A percentile compares a stretch with the other conserved stretches of the same genome.
Conservation (phyloP, 2,113 vertebrate species). For the Alces alces region DNA sequence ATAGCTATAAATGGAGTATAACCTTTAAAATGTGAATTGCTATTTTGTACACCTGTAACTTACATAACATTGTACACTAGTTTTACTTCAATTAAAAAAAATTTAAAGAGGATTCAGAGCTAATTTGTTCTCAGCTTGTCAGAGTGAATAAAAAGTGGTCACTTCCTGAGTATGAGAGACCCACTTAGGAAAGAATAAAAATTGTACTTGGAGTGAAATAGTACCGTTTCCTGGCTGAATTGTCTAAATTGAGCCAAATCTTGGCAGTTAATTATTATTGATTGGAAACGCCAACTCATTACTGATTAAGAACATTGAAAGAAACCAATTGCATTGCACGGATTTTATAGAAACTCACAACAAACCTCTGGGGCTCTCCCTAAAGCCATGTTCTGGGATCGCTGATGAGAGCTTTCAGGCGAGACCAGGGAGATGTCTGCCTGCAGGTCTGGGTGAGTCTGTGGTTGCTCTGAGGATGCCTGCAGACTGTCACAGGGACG, state of each 20-base stretch:
- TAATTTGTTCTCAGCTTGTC: neutral
- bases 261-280: neutral
- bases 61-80: neutral
- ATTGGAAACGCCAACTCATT: neutral
- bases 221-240: neutral
- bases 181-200: neutral
- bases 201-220: neutral
- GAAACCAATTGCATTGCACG: neutral
- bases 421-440: no score
- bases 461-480: neutral
- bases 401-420: neutral
- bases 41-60: neutral
- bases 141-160: neutral
- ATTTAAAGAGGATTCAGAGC: neutral
- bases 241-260: neutral
- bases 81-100: neutral
- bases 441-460: fast-evolving
- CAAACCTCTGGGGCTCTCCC: neutral
- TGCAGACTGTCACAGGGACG: neutral
- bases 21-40: neutral
- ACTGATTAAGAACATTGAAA: neutral
- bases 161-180: neutral
- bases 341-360: neutral
- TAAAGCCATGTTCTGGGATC: fast-evolving
- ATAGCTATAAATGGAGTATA: neutral